A percentile compares a stretch with the other conserved stretches of the same genome.
Conservation (phyloP, 2,888 invertebrate species). For the Xestia xanthographa region DNA sequence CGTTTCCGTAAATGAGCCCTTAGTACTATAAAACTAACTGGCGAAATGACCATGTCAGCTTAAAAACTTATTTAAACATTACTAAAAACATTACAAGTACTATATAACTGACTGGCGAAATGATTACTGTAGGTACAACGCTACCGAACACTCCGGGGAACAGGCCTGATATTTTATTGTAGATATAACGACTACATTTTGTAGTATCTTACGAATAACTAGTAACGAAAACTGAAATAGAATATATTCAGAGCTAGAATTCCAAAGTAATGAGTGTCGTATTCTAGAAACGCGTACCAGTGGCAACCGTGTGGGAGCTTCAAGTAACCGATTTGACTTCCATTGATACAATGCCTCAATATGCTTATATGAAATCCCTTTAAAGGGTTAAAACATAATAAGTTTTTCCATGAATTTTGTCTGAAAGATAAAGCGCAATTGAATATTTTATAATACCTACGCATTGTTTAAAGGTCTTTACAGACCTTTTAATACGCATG, state of each 20-base stretch:
- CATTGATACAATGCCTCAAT: not conserved
- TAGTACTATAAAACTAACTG: too few relatives aligned
- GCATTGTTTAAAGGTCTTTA: conserved; percentile 1
- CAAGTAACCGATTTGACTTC: not conserved
- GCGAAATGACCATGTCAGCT: too few relatives aligned
- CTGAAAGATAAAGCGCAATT: conserved; percentile 17
- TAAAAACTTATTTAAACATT: not conserved
- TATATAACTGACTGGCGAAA: not conserved
- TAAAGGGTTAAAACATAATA: not conserved
- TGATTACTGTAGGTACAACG: not conserved
- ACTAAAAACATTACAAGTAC: not conserved
- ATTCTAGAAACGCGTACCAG: not conserved
- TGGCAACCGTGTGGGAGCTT: not conserved
- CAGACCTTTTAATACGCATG: not conserved
- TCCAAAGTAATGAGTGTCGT: not conserved
- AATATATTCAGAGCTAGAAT: not conserved
- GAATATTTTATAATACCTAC: conserved; percentile 12
- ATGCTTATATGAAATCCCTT: not conserved
- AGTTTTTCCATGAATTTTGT: conserved; percentile 13
- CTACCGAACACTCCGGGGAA: not conserved
- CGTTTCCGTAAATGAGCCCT: too few relatives aligned
- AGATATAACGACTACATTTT: not conserved
- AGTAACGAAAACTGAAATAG: not conserved
- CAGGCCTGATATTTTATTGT: not conserved
- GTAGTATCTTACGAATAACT: not conserved